Base-by-base conservation (phyloP, 2,888 invertebrate genomes). In the Ophioninae sp. region DNA sequence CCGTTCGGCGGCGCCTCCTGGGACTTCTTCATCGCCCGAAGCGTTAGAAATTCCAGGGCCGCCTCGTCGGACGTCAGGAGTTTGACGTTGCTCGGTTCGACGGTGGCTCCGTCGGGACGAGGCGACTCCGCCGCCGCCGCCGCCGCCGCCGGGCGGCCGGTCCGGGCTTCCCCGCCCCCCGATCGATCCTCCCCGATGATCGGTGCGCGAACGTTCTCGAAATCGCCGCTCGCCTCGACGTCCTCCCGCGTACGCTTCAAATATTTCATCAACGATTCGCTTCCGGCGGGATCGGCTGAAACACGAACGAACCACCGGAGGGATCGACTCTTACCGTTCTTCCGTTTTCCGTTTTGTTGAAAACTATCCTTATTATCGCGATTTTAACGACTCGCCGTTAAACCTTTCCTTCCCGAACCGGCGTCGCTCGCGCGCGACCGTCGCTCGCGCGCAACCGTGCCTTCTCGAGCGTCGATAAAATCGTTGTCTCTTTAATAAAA, bases 31-130 rank as follows among this genome's bases (percentile, higher is more conserved):
- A 92, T 88, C 7, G 92, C 85, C 30, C 90, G 91, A 0, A 89
- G 81, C 0, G 91, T 93, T 44, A 93, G 83, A 82, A 93, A 93
- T 21, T 93, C 91, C 6, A 90, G 62, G 0, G 89, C 89, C 6
- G 88, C 88, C 13, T 85, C 86, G 79, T 93, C 92, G 0, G 87
- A 88, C 8, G 87, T 88, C 21, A 92, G 75, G 21, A 93, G 83
- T 80, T 90, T 89, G 0, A 92, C 88, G 13, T 92, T 88, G 0
- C 72, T 78, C 7, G 86, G 79, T 72, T 88, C 88, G 8, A 88
- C 85, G 7, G 69, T 7, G 0, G 82, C 62, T 20, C 37, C 69
- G 20, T 21, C 70, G 50, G 44, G 57, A 39, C 21, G 61, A 3
- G 65, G 57, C 41, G 78, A 61, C n/a, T 74, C 57, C 2, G 30